Base-by-base conservation (phyloP, 1,140 invertebrate species). In the Penaeus japonicus region DNA sequence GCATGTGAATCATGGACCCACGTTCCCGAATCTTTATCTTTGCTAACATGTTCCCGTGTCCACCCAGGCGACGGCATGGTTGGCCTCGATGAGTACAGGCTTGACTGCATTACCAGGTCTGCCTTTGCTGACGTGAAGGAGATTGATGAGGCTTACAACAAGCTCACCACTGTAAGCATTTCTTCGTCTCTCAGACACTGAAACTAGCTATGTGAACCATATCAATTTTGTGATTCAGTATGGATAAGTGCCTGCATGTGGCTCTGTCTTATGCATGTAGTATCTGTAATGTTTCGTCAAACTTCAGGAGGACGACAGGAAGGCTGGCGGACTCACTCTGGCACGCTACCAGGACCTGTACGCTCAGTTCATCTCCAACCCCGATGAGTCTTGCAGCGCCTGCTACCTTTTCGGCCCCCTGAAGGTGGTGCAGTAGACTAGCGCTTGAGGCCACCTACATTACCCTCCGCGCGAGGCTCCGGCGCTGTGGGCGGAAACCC, bases 261-360 rank as follows among this genome's bases (percentile, higher is more conserved):
- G 12, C 10, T 27, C 24, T 15, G 24, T 12, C 65, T 12, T 27
- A 17, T 73, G 32, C 65, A 73, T 4, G 53, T 59, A 62, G 20
- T 90, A 24, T 89, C 35, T 85, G 5, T 65, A 1, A 55, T 87
- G 32, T 89, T 91, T 91, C 87, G 62, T 90, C 93, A 93, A 27
- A 7, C 47, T 47, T 47, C 91, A 96, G 96, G 96, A 97, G 90
- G 96, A 96, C 81, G 96, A 97, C 92, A 94, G 95, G 91, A 95
- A 94, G 93, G 94, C 94, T 91, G 96, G 96, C 53, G 96, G 96
- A 32, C 92, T 97, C 20, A 96, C 94, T 7, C 92, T 96, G 65
- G 94, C 95, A 0, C 94, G 96, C 91, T 97, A 96, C 91, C 96
- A 97, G 92, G 96, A 97, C 92, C 93, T 97, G 0, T 97, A 97